A percentile compares a stretch with the other conserved stretches of the same genome.
Conservation (phyloP, 2,888 invertebrate species). For the Polydrusus cervinus region DNA sequence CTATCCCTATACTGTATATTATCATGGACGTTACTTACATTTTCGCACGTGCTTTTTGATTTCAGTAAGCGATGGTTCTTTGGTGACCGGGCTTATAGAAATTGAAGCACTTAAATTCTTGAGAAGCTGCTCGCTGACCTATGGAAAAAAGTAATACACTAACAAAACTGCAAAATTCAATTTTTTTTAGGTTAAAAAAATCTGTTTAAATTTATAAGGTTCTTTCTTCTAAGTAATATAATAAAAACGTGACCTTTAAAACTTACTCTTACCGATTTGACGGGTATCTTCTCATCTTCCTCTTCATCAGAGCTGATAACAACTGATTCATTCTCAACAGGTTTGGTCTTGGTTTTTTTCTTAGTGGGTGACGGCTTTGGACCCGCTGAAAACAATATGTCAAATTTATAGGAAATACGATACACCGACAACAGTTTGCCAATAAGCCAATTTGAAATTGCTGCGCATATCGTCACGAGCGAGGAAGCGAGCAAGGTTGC, state of each 20-base stretch:
- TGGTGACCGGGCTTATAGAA: slow-evolving; percentile 64
- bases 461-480: no score
- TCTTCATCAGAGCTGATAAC: slow-evolving; percentile 84
- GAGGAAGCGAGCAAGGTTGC: no score
- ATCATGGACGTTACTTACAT: slow-evolving; percentile 46
- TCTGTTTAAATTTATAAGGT: no score
- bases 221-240: no score
- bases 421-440: no score
- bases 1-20: no score
- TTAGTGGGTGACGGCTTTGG: slow-evolving; percentile 47
- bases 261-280: slow-evolving; percentile 58
- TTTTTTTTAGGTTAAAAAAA: no score
- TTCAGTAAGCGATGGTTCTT: slow-evolving; percentile 67
- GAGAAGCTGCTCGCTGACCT: slow-evolving; percentile 63
- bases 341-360: slow-evolving; percentile 56
- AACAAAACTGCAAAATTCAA: no score
- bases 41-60: slow-evolving; percentile 62
- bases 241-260: background rate
- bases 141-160: background rate
- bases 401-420: no score
- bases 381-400: slow-evolving; percentile 12
- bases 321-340: slow-evolving; percentile 77
- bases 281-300: slow-evolving; percentile 58
- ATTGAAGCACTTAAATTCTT: slow-evolving; percentile 64
- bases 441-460: no score